A percentile compares a stretch with the other conserved stretches of the same genome.
Evolutionary conservation across 2,113 vertebrate genomes (phyloP).

Genomic region (Myotis davidii): DNA sequence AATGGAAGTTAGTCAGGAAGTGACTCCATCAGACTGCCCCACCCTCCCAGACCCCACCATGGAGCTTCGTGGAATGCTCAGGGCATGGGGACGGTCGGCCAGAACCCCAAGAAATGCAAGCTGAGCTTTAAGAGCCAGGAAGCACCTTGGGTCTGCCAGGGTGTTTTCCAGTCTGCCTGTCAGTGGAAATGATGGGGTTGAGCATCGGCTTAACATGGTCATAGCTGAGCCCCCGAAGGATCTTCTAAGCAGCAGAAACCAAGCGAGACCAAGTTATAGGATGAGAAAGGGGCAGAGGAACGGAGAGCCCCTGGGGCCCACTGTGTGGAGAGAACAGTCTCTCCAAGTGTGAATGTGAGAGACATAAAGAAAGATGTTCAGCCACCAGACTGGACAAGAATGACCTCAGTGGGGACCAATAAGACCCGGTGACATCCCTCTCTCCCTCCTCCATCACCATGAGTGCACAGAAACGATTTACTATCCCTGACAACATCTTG

Average conservation of each 20-base stretch:
- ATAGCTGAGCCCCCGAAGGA: neutral
- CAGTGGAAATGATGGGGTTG: neutral
- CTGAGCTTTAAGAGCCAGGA: neutral
- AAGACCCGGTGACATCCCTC: neutral
- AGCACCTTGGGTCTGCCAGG: neutral
- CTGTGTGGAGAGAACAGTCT: neutral
- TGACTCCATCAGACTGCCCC: neutral
- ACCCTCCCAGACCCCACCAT: neutral
- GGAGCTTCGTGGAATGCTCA: neutral
- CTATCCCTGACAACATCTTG: neutral
- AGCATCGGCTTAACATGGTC: neutral
- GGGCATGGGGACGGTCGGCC: neutral
- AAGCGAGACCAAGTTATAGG: neutral
- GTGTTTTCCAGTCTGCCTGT: neutral
- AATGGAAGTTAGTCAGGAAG: neutral
- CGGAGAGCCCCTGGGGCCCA: neutral
- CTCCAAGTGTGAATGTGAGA: neutral
- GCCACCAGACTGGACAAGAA: neutral
- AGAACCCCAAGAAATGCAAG: neutral
- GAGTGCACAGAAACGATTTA: neutral
- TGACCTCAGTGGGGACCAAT: neutral
- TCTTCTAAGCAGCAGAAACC: neutral
- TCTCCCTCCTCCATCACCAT: neutral
- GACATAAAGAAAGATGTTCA: neutral
- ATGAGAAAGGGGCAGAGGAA: neutral